Percentiles rank a stretch among this genome's conserved stretches.
These are phyloP conservation scores for Varecia variegata DNA, from an alignment of 2,797 vertebrate genomes.

Conservation along the genomic window DNA sequence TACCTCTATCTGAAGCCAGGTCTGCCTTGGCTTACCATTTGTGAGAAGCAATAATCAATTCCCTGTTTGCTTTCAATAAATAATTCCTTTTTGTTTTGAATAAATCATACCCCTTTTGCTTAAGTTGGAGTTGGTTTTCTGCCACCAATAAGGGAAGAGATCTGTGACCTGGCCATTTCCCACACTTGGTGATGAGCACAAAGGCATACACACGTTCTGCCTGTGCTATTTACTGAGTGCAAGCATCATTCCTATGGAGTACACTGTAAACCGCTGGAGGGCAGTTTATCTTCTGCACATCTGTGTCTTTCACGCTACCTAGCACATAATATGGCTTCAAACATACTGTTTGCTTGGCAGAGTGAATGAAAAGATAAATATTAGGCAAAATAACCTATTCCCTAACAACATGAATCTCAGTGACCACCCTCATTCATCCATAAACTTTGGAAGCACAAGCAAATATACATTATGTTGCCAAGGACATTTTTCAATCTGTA, in stretches of 20 bases:
- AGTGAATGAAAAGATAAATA: conserved; percentile 28
- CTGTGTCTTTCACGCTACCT: neutral
- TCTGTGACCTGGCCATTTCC: neutral
- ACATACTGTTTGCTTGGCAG: neutral
- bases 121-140: neutral
- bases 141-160: neutral
- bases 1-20: neutral
- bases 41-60: neutral
- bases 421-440: neutral
- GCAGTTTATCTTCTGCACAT: neutral
- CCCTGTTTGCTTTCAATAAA: neutral
- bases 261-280: neutral
- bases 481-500: neutral
- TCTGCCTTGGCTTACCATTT: neutral
- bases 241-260: neutral
- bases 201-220: neutral
- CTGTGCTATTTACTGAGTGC: neutral
- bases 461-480: neutral
- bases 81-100: neutral
- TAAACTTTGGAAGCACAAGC: neutral
- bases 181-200: neutral
- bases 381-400: neutral
- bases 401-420: neutral
- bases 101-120: neutral
- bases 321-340: neutral